phyloP scores from a whole-genome alignment of 2,113 vertebrate species.

The Corythaixoides concolor region DNA sequence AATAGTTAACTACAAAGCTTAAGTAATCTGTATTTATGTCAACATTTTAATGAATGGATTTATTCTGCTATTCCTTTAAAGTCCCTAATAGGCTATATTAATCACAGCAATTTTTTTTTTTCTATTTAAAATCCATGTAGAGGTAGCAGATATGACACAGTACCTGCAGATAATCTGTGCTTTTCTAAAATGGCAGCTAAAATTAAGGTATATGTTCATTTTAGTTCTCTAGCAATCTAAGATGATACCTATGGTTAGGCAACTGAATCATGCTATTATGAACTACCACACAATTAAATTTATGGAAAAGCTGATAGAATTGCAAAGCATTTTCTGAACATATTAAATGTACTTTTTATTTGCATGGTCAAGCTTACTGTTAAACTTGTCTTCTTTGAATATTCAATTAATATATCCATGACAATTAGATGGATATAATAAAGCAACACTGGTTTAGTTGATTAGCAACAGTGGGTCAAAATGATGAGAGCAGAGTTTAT shows the following conservation, averaged over 20 bases:
- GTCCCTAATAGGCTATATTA: not conserved
- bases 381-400: not conserved
- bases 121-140: not conserved
- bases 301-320: not conserved
- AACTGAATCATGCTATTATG: not conserved
- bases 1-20: not conserved
- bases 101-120: not conserved
- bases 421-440: too few relatives aligned
- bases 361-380: not conserved
- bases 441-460: not conserved
- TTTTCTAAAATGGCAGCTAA: not conserved
- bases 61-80: not conserved
- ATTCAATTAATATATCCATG: not conserved
- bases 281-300: not conserved
- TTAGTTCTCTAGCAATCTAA: not conserved
- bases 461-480: not conserved
- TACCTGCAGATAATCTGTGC: not conserved
- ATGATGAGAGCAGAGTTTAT: not conserved
- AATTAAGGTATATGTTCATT: not conserved
- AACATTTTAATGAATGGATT: not conserved
- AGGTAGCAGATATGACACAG: not conserved
- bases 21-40: not conserved
- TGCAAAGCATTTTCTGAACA: not conserved
- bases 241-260: not conserved
- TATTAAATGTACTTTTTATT: not conserved